Evolutionary conservation across 1,140 invertebrate species (phyloP), one percentile per base, ranked within the genome.

Genomic region (Brachionus plicatilis): DNA sequence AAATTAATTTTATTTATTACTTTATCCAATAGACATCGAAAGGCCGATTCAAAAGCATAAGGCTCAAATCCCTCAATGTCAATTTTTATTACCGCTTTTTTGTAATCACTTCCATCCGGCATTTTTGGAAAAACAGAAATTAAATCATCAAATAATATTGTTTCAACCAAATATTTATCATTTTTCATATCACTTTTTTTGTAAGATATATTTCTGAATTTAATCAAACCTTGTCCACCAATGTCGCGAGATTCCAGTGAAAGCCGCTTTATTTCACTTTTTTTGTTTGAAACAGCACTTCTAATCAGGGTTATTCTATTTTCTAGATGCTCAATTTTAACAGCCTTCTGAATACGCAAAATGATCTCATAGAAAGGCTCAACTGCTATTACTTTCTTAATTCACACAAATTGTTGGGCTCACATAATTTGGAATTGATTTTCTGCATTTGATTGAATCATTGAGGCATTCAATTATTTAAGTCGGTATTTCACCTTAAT

Each of bases 71-170:
- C 50, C 37, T 82, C 79, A 33, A 82, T 82, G 24, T 82, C 79
- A 11, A 82, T 60, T 82, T 82, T 82, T 14, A 82, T 9, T 20
- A 82, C 65, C 20, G 12, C 50, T 41, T 82, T 60, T 43, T 43
- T 33, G 12, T 24, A 65, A 24, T n/a, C 41, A 7, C 43, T 75
- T 3, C 12, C 17, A 14, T 43, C 37, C 4, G 17, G 2, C 43
- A 8, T 75, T 8, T 43, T n/a, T 14, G 24, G 17, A 6, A 82
- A 6, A 1, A 60, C 53, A n/a, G 12, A 8, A 27, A 83, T 17
- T 29, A 83, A 50, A 33, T 82, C 79, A 68, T 82, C 53, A 20
- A 82, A 43, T 43, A n/a, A 33, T 17, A 82, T 82, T 11, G 53
- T 82, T 27, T 65, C n/a, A 20, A 82, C 56, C n/a, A 78, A 43